Evolutionary conservation across 2,797 vertebrate species (phyloP).

Genomic region (Aldrovandia affinis): DNA sequence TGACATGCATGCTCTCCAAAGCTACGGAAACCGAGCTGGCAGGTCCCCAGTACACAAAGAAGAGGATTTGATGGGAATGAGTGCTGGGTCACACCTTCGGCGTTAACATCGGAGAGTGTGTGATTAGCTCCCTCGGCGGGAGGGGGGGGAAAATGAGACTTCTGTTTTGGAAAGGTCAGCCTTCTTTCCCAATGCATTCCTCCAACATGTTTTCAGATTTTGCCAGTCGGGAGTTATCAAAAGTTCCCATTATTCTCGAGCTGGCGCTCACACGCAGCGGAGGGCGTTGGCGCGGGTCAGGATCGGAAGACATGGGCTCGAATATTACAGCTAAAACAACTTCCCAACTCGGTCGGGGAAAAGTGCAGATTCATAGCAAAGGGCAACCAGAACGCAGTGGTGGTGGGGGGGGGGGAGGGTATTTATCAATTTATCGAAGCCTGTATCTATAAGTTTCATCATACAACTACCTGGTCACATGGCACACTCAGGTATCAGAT

Average conservation of each 20-base stretch:
- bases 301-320: constrained; percentile 5
- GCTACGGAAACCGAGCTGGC: not conserved
- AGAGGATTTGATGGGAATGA: constrained; percentile 1
- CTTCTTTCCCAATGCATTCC: constrained; percentile 61
- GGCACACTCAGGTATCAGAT: not conserved
- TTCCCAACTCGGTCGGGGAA: constrained; percentile 16
- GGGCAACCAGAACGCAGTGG: not conserved
- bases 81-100: constrained; percentile 28
- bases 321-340: constrained; percentile 29
- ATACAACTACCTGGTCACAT: not conserved
- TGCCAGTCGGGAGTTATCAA: constrained; percentile 55
- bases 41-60: not conserved
- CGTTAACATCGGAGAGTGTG: constrained; percentile 15
- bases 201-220: constrained; percentile 47
- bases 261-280: constrained; percentile 9
- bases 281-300: constrained; percentile 25
- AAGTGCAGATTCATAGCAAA: constrained; percentile 20
- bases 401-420: too few species aligned
- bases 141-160: constrained; percentile 46
- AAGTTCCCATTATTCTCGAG: constrained; percentile 66
- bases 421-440: not conserved
- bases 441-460: too few species aligned
- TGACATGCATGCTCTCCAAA: not conserved
- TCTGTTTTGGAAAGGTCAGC: constrained; percentile 65
- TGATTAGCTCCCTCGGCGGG: constrained; percentile 26